phyloP scores from a whole-genome alignment of 2,888 invertebrate genomes.

The Elgonia sp. region DNA sequence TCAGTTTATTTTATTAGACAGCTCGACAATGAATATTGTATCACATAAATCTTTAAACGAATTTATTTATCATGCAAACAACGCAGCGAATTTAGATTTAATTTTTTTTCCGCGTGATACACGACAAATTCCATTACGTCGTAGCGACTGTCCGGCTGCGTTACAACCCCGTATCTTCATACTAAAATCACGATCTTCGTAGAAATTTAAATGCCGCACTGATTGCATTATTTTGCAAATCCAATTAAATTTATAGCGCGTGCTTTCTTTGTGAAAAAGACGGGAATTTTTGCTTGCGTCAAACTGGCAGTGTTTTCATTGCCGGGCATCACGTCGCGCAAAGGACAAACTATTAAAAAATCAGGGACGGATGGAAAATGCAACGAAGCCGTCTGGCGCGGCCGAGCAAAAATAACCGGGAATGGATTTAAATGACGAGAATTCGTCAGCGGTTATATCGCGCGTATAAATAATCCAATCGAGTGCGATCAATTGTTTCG shows the following conservation, averaged over 20 bases:
- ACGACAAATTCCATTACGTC: constrained; percentile 20
- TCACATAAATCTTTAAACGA: too few relatives aligned
- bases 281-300: too few relatives aligned
- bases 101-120: background rate
- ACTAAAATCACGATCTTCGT: too few relatives aligned
- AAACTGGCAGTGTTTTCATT: background rate
- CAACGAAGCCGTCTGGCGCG: constrained; percentile 6
- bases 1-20: background rate
- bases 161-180: too few relatives aligned
- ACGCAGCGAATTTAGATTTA: too few relatives aligned
- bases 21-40: background rate
- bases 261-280: constrained; percentile 12
- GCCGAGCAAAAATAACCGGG: constrained; percentile 9
- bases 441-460: background rate
- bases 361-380: constrained; percentile 5
- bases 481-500: background rate
- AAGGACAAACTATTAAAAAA: constrained; percentile 7
- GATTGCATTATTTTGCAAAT: too few relatives aligned
- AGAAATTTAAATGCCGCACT: too few relatives aligned
- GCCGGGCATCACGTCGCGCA: background rate
- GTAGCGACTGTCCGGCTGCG: too few relatives aligned
- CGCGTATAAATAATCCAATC: constrained; percentile 16
- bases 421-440: background rate
- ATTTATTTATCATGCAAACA: too few relatives aligned
- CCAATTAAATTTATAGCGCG: too few relatives aligned